These are phyloP conservation scores for Teleogryllus occipitalis DNA, from an alignment of 1,140 invertebrate genomes.

Conservation along the genomic window DNA sequence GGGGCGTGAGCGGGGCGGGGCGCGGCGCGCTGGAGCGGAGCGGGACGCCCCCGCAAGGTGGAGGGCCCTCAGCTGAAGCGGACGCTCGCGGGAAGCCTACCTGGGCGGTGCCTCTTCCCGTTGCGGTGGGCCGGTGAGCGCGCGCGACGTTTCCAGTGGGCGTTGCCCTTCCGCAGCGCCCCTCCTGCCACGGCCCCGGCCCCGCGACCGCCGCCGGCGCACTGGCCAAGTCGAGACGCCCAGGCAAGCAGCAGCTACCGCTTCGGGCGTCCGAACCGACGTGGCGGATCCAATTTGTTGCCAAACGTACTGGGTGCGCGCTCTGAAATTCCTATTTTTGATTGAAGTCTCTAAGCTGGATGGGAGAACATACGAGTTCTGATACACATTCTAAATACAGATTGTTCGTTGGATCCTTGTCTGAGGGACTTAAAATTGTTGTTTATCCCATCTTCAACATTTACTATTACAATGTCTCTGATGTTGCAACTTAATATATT, in stretches of 20 bases:
- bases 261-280: not conserved
- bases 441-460: not conserved
- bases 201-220: not conserved
- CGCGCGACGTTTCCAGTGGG: too few relatives aligned
- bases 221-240: too few relatives aligned
- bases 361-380: not conserved
- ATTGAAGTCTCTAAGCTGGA: not conserved
- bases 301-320: not conserved
- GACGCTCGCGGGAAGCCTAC: too few relatives aligned
- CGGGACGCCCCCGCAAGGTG: too few relatives aligned
- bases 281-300: not conserved
- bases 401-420: not conserved
- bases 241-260: too few relatives aligned
- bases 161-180: too few relatives aligned
- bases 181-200: too few relatives aligned
- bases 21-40: too few relatives aligned
- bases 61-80: too few relatives aligned
- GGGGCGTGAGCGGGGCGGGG: too few relatives aligned
- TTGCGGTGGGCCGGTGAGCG: too few relatives aligned
- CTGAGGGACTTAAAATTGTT: not conserved
- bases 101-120: too few relatives aligned
- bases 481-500: conserved; percentile 1
- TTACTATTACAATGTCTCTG: conserved; percentile 5
- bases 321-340: conserved; percentile 1
- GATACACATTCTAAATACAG: not conserved